phyloP scores from a whole-genome alignment of 2,888 invertebrate genomes.

The Craniophora ligustri region DNA sequence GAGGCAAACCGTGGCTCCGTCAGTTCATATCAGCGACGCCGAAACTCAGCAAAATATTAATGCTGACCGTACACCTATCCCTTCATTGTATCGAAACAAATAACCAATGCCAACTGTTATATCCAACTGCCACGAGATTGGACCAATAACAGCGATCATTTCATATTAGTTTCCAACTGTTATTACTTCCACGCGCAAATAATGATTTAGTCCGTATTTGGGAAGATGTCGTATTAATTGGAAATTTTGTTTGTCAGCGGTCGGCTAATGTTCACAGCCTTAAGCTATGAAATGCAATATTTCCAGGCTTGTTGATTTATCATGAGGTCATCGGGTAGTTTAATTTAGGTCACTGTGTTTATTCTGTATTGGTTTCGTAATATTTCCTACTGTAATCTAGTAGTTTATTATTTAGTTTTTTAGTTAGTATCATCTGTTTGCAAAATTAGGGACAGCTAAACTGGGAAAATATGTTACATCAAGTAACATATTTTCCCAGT shows the following conservation, averaged over 20 bases:
- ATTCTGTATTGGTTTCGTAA: too few species aligned
- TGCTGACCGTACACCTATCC: slow-evolving; percentile 44
- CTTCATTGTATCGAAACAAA: slow-evolving; percentile 51
- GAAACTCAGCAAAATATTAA: slow-evolving; percentile 63
- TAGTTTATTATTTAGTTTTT: too few species aligned
- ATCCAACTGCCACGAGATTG: slow-evolving; percentile 27
- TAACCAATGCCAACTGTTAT: slow-evolving; percentile 43
- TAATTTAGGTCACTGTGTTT: too few species aligned
- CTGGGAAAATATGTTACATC: too few species aligned
- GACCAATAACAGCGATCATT: slow-evolving; percentile 13
- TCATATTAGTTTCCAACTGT: slow-evolving; percentile 52
- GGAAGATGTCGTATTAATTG: slow-evolving; percentile 34
- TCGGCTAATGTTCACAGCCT: slow-evolving; percentile 16
- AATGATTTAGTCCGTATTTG: slow-evolving; percentile 26
- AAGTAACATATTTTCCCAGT: too few species aligned
- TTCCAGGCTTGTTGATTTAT: not conserved
- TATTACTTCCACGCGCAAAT: slow-evolving; percentile 46
- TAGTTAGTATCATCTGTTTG: too few species aligned
- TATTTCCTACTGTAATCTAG: too few species aligned
- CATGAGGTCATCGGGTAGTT: not conserved
- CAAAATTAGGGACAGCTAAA: too few species aligned
- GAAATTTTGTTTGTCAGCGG: slow-evolving; percentile 37
- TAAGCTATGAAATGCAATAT: slow-evolving; percentile 30
- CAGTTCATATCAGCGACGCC: slow-evolving; percentile 64
- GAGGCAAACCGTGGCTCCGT: slow-evolving; percentile 62